Base-by-base conservation (phyloP, 1,140 invertebrate species). In the Anastrepha obliqua region DNA sequence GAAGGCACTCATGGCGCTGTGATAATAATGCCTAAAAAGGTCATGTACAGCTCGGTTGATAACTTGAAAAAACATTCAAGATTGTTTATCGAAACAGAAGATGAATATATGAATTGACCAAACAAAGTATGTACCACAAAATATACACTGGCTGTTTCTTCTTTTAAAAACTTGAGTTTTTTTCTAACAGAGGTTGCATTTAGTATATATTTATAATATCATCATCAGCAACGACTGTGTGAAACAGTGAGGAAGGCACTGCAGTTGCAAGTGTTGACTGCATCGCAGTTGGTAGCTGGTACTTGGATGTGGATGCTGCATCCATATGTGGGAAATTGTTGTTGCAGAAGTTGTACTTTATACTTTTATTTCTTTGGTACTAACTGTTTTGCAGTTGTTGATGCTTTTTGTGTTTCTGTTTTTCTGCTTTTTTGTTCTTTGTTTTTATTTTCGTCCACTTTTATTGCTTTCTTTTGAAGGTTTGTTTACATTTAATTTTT, bases 401-500 rank as follows among this genome's bases (percentile, higher is more conserved):
- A 13, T 17, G 8, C 15, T 62, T 62, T 62, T 8, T 62, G 11
- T 44, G 5, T 74, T 44, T 42, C 7, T 74, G 67, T 17, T 74
- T 44, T 74, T 74, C 2, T 74, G 39, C 67, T 74, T 17, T 47
- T 74, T 74, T 74, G 60, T 13, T 39, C 29, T 11, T 70, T 42
- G 29, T 70, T 70, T 70, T 70, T 11, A 70, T 15, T 11, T 65
- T 65, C 9, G 64, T 65, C 29, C 29, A 29, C 29, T 29, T 29
- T 29, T 29, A 29, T 44, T 42, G 51, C 51, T 70, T 70, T 29
- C 39, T 70, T 44, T 70, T 44, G 65, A 13, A 29, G 13, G 42
- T 47, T 47, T 74, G 67, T 74, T 74, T 74, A 47, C 15, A 74
- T 74, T 74, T 74, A 74, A 74, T 74, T 74, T 74, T 74, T 74